Base-by-base conservation (phyloP, 2,113 vertebrate genomes). In the Nesogale talazaci region DNA sequence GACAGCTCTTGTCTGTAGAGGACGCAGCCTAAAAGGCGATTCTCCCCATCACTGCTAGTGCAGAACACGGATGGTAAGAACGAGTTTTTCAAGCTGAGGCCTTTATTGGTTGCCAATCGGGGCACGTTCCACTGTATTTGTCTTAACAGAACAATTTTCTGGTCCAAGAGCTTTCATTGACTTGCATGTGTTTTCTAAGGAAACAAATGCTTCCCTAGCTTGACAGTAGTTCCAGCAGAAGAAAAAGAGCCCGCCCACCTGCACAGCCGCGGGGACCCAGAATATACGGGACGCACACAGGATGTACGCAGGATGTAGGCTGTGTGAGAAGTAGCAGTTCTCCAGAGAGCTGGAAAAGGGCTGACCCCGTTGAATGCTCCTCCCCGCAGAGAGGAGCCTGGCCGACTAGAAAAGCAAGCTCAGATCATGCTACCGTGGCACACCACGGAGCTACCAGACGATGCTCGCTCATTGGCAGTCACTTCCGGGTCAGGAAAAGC, bases 91-190 rank as follows among this genome's bases (percentile, higher is more conserved):
- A 92, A 84, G 31, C 86, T 69, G 69, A 96, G 84, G 38, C 74
- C 89, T 95, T 94, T 78, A 94, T 94, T 56, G 0, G 85, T 81
- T 38, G 91, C 93, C 91, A 85, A 65, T 94, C 89, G 78, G 91
- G 83, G 27, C 84, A 91, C 0, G 72, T 78, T 92, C 57, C 17
- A 12, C 79, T 67, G 57, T 94, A 36, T 95, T 75, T 93, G 93
- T 94, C 94, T 89, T 94, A 92, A 91, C 74, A 92, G 74, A 82
- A 92, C 96, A 95, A 96, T 94, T 96, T 96, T 94, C 93, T 96
- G 95, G 77, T 96, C 96, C 72, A 79, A 38, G 77, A 92, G 91
- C 63, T 95, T 94, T 94, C 95, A 94, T 29, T 92, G 89, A 94
- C 93, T 95, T 88, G 81, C 78, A 79, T 83, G 95, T 88, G n/a